Percentiles rank a stretch among this genome's conserved stretches.
Evolutionary conservation across 2,113 vertebrate species (phyloP).

Genomic region (Daphoenositta chrysoptera): DNA sequence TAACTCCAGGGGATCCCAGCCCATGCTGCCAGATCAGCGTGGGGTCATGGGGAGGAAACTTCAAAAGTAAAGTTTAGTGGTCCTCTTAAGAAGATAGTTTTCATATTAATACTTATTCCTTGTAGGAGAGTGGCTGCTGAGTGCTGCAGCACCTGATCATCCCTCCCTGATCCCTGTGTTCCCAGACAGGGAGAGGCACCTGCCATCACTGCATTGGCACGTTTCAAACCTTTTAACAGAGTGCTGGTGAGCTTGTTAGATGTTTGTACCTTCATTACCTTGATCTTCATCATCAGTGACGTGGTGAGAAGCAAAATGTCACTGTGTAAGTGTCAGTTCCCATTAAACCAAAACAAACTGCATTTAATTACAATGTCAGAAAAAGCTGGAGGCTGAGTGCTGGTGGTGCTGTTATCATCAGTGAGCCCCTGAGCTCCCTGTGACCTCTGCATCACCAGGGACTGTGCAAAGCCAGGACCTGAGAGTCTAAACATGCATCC

Average conservation of each 20-base stretch:
- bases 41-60: neutral
- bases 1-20: neutral
- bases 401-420: neutral
- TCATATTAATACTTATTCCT: neutral
- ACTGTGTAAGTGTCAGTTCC: neutral
- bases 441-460: neutral
- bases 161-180: neutral
- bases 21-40: neutral
- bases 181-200: neutral
- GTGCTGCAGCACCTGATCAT: neutral
- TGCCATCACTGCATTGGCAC: neutral
- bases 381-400: accelerated
- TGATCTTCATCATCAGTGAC: neutral
- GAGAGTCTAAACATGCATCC: neutral
- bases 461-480: neutral
- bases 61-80: neutral
- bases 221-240: neutral
- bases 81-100: neutral
- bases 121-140: neutral
- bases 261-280: neutral
- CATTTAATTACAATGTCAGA: neutral
- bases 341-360: neutral
- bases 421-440: neutral
- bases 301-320: neutral
- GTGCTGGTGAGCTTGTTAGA: neutral